phyloP scores from a whole-genome alignment of 2,797 vertebrate genomes.

The Rhabdomys pumilio region DNA sequence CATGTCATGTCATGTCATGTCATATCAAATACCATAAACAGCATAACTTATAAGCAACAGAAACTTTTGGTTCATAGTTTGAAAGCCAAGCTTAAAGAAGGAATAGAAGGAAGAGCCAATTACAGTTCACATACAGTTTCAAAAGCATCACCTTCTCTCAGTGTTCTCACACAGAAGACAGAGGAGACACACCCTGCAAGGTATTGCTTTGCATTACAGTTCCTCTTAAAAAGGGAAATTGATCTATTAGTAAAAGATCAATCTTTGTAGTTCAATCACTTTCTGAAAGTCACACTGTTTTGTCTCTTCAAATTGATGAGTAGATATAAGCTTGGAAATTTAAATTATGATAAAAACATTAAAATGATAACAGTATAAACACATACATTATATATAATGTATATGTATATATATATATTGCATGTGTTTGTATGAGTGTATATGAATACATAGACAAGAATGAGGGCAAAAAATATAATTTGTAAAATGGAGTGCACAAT shows the following conservation, averaged over 20 bases:
- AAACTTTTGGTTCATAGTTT: background rate
- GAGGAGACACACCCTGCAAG: background rate
- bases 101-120: background rate
- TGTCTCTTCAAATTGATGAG: background rate
- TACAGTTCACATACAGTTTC: background rate
- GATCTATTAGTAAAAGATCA: background rate
- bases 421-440: background rate
- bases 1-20: too few relatives aligned
- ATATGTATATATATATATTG: background rate
- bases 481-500: background rate
- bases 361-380: background rate
- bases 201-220: rapidly evolving
- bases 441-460: background rate
- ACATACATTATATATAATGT: background rate
- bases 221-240: background rate
- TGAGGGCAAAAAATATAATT: background rate
- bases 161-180: background rate
- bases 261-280: background rate
- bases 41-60: background rate
- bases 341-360: background rate
- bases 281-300: background rate
- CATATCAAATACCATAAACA: background rate
- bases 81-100: background rate
- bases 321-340: background rate
- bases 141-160: background rate